Evolutionary conservation across 1,140 invertebrate genomes (phyloP), one percentile per base, ranked within the genome.

Genomic region (Amphibalanus amphitrite): DNA sequence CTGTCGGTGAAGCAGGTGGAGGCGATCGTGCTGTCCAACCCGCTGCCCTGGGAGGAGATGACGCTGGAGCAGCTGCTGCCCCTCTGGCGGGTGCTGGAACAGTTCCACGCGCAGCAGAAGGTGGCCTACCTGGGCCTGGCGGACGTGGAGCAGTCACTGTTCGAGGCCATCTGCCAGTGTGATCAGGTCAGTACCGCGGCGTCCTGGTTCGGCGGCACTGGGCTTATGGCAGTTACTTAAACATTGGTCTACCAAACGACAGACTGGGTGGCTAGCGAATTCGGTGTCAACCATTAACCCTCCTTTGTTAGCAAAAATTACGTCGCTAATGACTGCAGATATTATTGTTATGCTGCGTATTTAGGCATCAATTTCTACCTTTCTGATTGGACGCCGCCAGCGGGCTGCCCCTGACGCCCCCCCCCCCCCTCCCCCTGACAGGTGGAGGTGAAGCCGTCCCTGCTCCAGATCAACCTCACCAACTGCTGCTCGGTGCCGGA

Each of bases 401-500:
- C n/a, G n/a, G n/a, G n/a, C n/a, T n/a, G n/a, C n/a, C n/a, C n/a
- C n/a, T n/a, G n/a, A n/a, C n/a, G n/a, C n/a, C n/a, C n/a, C n/a
- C n/a, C 33, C 15, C 33, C 15, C 4, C 33, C 33, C 15, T 38
- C 4, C 33, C 33, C 33, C 4, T 15, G 33, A 15, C 65, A 67
- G 65, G 23, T 67, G 8, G 28, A 72, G 77, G 77, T 70, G 75
- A 78, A 76, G 73, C 78, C 72, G 26, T 73, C 38, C 71, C 75
- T 96, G 72, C 89, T 96, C 74, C 95, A 99, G 83, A 95, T 98
- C 73, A 97, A 95, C 82, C 84, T 98, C 69, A 89, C 93, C 0
- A 90, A 90, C 3, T 98, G 95, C 80, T 98, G 96, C 83, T 90
- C 96, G 4, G 95, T 98, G 72, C 94, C 95, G 25, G 88, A 90